These are phyloP conservation scores for Odontomyia ornata DNA, from an alignment of 2,888 invertebrate genomes.

Conservation along the genomic window DNA sequence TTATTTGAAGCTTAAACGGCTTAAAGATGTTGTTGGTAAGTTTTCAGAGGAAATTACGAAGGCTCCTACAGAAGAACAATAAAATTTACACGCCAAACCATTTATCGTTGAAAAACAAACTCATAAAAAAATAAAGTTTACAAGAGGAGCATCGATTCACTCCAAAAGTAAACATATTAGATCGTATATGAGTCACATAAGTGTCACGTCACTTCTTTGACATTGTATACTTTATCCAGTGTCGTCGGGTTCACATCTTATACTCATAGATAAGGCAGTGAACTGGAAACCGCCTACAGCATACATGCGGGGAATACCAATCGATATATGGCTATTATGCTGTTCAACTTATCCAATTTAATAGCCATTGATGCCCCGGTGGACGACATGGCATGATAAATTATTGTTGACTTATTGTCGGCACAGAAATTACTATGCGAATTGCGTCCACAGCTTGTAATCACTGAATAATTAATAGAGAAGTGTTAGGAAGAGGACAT, in stretches of 20 bases:
- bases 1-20: not conserved
- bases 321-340: conserved; percentile 6
- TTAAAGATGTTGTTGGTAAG: not conserved
- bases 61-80: not conserved
- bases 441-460: not conserved
- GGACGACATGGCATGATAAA: conserved; percentile 13
- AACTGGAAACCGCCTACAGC: conserved; percentile 10
- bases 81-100: not conserved
- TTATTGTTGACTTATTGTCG: not conserved
- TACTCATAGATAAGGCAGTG: conserved; percentile 13
- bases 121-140: not conserved
- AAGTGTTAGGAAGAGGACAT: not conserved
- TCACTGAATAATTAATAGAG: conserved; percentile 4
- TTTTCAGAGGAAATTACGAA: not conserved
- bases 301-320: conserved; percentile 6
- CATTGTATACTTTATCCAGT: conserved; percentile 25
- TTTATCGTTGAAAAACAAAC: not conserved
- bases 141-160: no score
- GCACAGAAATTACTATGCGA: not conserved
- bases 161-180: conserved; percentile 1
- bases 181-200: conserved; percentile 8
- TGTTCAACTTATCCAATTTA: conserved; percentile 24
- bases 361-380: conserved; percentile 17
- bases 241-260: conserved; percentile 17
- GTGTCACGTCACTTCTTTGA: conserved; percentile 16